Evolutionary conservation across 2,888 invertebrate species (phyloP).

Genomic region (Lasioglossum figueresi): DNA sequence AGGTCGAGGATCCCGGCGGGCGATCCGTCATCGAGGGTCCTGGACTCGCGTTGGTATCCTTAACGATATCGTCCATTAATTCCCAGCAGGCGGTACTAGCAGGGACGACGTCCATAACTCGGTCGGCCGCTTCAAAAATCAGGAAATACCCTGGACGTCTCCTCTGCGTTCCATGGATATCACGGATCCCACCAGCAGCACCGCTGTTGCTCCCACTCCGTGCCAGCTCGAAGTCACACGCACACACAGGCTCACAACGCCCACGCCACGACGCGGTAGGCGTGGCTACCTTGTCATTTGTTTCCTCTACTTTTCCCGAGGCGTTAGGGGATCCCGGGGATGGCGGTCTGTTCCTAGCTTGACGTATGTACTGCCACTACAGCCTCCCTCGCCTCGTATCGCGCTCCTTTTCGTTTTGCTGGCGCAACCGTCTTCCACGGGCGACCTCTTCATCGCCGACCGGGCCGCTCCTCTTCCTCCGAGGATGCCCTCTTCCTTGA

Average conservation of each 20-base stretch:
- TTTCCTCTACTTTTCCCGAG: constrained; percentile 76
- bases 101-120: constrained; percentile 57
- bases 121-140: constrained; percentile 71
- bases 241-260: constrained; percentile 74
- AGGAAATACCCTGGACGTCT: constrained; percentile 64
- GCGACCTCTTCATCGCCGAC: constrained; percentile 45
- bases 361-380: constrained; percentile 78
- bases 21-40: neutral
- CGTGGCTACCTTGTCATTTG: constrained; percentile 81
- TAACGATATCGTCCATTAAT: constrained; percentile 31
- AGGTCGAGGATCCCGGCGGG: neutral
- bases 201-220: constrained; percentile 57
- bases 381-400: constrained; percentile 60
- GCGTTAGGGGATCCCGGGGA: constrained; percentile 72
- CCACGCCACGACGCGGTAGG: constrained; percentile 75
- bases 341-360: constrained; percentile 75
- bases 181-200: constrained; percentile 55
- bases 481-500: neutral
- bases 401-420: constrained; percentile 62
- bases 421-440: constrained; percentile 49
- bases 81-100: constrained; percentile 20
- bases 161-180: constrained; percentile 43
- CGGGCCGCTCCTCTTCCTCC: constrained; percentile 17
- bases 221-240: constrained; percentile 58
- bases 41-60: neutral